Evolutionary conservation across 2,888 invertebrate genomes (phyloP).

Genomic region (Blastobasis adustella): DNA sequence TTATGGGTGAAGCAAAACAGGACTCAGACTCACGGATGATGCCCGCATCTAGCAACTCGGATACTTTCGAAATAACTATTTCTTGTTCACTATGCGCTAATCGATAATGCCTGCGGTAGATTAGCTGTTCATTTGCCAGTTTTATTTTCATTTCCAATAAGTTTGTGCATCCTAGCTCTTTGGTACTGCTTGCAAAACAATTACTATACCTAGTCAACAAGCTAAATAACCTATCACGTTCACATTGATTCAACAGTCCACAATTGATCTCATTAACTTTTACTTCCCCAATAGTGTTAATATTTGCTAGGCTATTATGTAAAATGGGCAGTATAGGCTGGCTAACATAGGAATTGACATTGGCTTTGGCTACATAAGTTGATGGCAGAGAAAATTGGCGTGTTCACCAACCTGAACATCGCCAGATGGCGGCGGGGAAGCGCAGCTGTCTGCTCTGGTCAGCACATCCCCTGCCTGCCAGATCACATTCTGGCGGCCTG

Average conservation of each 20-base stretch:
- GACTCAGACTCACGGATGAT: conserved; percentile 20
- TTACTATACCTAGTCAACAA: conserved; percentile 10
- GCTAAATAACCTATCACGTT: conserved; percentile 1
- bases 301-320: not conserved
- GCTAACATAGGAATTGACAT: not conserved
- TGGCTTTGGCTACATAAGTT: conserved; percentile 4
- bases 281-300: not conserved
- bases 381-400: too few relatives aligned
- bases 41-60: conserved; percentile 17
- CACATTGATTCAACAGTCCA: conserved; percentile 6
- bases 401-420: too few relatives aligned
- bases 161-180: conserved; percentile 17
- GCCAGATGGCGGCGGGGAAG: too few relatives aligned
- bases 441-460: conserved; percentile 11
- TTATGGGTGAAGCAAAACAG: conserved; percentile 18
- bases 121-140: conserved; percentile 12
- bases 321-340: not conserved
- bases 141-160: conserved; percentile 18
- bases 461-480: conserved; percentile 12
- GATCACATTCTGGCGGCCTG: conserved; percentile 5
- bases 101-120: conserved; percentile 14
- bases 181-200: conserved; percentile 14
- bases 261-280: conserved; percentile 2
- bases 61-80: conserved; percentile 12
- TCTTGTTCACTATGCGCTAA: conserved; percentile 9